Conservation (phyloP, 2,888 invertebrate species). For the Sceliomorpha sp. region DNA sequence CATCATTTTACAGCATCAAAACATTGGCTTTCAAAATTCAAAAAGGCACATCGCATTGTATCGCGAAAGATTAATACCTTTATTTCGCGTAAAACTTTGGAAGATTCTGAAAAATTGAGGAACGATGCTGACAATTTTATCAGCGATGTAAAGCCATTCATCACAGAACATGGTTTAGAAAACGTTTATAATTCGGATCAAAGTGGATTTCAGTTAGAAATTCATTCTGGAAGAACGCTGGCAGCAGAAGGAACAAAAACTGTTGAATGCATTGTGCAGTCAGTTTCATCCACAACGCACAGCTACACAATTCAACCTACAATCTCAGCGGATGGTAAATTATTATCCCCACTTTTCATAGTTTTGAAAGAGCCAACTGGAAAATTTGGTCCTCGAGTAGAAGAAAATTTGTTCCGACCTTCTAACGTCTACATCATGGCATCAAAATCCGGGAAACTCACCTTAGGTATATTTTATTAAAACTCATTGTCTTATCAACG, state of each 20-base stretch:
- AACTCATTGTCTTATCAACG: too few relatives aligned
- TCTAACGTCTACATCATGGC: constrained; percentile 22
- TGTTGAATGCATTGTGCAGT: constrained; percentile 11
- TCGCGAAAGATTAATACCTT: constrained; percentile 22
- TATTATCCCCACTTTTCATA: too few relatives aligned
- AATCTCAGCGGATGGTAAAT: too few relatives aligned
- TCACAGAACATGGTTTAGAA: constrained; percentile 42
- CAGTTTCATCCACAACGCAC: too few relatives aligned
- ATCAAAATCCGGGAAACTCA: neutral
- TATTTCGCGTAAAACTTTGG: constrained; percentile 9
- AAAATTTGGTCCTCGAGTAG: constrained; percentile 16
- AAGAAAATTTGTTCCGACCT: constrained; percentile 25
- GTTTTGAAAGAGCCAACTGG: neutral
- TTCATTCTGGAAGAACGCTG: constrained; percentile 50
- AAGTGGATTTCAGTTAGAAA: constrained; percentile 53
- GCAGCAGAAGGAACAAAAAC: constrained; percentile 36
- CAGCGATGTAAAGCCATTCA: constrained; percentile 28
- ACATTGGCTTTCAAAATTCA: constrained; percentile 8
- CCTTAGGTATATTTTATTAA: constrained; percentile 1
- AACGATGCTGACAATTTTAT: constrained; percentile 11
- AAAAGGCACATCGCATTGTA: constrained; percentile 18
- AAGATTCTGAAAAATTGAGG: constrained; percentile 7
- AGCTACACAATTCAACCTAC: too few relatives aligned
- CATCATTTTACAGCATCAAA: constrained; percentile 9
- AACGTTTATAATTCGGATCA: constrained; percentile 44